These are phyloP conservation scores for Stenodera caucasica DNA, from an alignment of 2,888 invertebrate genomes.

Conservation along the genomic window DNA sequence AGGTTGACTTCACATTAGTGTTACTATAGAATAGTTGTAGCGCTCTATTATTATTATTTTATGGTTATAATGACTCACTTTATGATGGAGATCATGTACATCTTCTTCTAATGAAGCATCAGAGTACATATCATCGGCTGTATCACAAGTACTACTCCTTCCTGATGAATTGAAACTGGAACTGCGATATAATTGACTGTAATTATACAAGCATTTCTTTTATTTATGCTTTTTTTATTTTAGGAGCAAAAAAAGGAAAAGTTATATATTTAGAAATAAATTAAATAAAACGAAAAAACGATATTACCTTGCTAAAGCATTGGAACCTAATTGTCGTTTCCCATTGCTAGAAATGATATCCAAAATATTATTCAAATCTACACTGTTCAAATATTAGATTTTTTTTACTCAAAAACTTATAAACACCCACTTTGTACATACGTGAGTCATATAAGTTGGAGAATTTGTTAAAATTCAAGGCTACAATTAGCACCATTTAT, in stretches of 20 bases:
- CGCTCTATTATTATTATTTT: neutral
- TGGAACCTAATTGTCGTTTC: slow-evolving; percentile 79
- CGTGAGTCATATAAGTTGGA: neutral
- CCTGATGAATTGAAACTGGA: slow-evolving; percentile 93
- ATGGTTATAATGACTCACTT: slow-evolving; percentile 62
- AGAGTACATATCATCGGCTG: slow-evolving; percentile 93
- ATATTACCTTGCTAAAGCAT: slow-evolving; percentile 87
- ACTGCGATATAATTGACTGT: slow-evolving; percentile 87
- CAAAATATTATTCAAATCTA: slow-evolving; percentile 16
- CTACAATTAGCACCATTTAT: neutral
- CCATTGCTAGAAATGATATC: slow-evolving; percentile 67
- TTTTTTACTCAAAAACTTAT: neutral
- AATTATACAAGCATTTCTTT: slow-evolving; percentile 45
- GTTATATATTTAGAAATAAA: slow-evolving; percentile 15
- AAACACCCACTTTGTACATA: neutral
- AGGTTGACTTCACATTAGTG: too few species aligned
- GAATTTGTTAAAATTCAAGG: neutral
- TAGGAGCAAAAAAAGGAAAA: slow-evolving; percentile 17
- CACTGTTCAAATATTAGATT: slow-evolving; percentile 11
- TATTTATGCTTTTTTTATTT: neutral
- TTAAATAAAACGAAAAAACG: slow-evolving; percentile 33
- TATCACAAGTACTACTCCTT: slow-evolving; percentile 88
- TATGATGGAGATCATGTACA: slow-evolving; percentile 89
- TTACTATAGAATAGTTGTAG: neutral
- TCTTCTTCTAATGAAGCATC: slow-evolving; percentile 92